Evolutionary conservation across 2,113 vertebrate genomes (phyloP).

Genomic region (Ceyx margarethae): DNA sequence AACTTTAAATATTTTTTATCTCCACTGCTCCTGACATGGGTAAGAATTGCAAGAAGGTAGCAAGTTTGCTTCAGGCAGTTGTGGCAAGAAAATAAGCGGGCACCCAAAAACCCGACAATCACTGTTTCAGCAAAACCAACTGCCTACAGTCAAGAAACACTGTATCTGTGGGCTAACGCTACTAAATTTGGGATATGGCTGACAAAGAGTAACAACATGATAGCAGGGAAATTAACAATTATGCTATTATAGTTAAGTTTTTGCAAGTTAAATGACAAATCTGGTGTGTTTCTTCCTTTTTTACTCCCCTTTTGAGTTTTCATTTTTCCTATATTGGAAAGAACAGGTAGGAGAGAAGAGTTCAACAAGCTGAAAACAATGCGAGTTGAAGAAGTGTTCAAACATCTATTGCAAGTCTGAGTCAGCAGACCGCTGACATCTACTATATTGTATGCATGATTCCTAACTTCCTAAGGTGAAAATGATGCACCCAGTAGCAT

Average conservation of each 20-base stretch:
- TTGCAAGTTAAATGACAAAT: background rate
- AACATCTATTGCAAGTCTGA: background rate
- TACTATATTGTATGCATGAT: background rate
- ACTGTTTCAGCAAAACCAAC: background rate
- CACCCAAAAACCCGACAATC: background rate
- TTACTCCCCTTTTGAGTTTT: background rate
- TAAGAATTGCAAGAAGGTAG: background rate
- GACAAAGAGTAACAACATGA: background rate
- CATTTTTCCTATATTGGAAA: background rate
- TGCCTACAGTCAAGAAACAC: background rate
- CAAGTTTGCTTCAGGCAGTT: background rate
- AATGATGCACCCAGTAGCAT: background rate
- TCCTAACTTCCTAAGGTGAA: background rate
- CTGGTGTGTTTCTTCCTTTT: background rate
- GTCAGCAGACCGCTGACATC: background rate
- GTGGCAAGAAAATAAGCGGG: background rate
- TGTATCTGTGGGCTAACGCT: background rate
- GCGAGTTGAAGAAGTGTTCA: background rate
- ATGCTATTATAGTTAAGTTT: background rate
- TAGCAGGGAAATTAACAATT: background rate
- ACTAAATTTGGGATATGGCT: background rate
- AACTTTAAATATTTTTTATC: background rate
- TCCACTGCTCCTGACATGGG: background rate
- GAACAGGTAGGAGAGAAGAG: background rate
- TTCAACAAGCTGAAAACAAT: background rate